Base-by-base conservation (phyloP, 1,140 invertebrate species). In the Bombus picipes region DNA sequence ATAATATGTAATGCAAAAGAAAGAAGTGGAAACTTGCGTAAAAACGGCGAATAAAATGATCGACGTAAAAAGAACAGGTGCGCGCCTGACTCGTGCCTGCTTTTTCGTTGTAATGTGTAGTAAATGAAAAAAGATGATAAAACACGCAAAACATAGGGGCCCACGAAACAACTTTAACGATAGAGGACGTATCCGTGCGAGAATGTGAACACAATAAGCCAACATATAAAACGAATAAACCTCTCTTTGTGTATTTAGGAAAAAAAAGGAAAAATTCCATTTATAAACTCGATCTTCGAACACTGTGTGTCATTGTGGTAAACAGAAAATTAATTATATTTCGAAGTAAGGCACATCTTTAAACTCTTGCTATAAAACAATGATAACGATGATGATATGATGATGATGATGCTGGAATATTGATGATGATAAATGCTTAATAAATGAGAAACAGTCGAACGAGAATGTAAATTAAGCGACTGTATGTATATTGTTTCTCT, bases 101-200 rank as follows among this genome's bases (percentile, higher is more conserved):
- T 85, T 90, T 77, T 90, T 90, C 79, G 85, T 90, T 90, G 86
- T 84, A 68, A 87, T 65, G 88, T 81, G 77, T 87, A 85, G 76
- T 77, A 71, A 77, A 81, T 25, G 9, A 28, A 73, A 81, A 73
- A 28, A 47, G 25, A 57, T 53, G 25, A 71, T 39, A 53, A 57
- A 75, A 43, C 28, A 43, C 13, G 43, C 12, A 53, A 66, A 77
- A 79, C 39, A 62, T 62, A 84, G 83, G 83, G 83, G 83, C 83
- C 83, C 83, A 84, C 83, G 76, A 80, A 57, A 57, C 39, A 74
- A 76, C 43, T 47, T 77, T 43, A 83, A 76, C 28, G 75, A 79
- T 77, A 77, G 65, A 68, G 12, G 43, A 65, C 37, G 47, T 83
- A 83, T 70, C 73, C 68, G 25, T 10, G 37, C 22, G 68, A 73